A percentile compares a stretch with the other conserved stretches of the same genome.
Conservation (phyloP, 2,113 vertebrate genomes). For the Neolamprologus ventralis region DNA sequence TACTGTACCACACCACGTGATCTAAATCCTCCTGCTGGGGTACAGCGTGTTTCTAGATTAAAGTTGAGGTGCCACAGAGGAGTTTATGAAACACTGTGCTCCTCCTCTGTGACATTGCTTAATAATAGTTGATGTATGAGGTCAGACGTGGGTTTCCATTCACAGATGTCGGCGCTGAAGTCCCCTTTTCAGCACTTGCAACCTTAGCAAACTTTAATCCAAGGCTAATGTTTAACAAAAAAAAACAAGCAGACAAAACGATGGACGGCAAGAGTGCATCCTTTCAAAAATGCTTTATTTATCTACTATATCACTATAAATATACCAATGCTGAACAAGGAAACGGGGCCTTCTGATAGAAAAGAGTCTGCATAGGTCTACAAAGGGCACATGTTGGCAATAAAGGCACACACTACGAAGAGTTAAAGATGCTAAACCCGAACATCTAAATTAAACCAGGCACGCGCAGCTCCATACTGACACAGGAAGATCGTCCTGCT, state of each 20-base stretch:
- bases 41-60: constrained; percentile 31
- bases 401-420: constrained; percentile 58
- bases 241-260: neutral
- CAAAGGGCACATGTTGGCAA: constrained; percentile 58
- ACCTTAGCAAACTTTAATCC: neutral
- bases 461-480: neutral
- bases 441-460: constrained; percentile 39
- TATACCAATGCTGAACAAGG: constrained; percentile 64
- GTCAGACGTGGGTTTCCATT: constrained; percentile 20
- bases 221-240: neutral
- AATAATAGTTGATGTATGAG: constrained; percentile 24
- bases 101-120: neutral
- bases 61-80: constrained; percentile 32
- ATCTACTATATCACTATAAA: constrained; percentile 73
- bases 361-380: constrained; percentile 60
- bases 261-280: neutral
- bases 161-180: neutral
- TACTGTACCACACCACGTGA: neutral
- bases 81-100: constrained; percentile 33
- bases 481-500: neutral
- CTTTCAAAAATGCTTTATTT: constrained; percentile 77
- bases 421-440: constrained; percentile 23
- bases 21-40: neutral
- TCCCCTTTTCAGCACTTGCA: neutral
- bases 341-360: constrained; percentile 52